phyloP scores from a whole-genome alignment of 1,140 invertebrate species.

The Aphaenogaster rudis region DNA sequence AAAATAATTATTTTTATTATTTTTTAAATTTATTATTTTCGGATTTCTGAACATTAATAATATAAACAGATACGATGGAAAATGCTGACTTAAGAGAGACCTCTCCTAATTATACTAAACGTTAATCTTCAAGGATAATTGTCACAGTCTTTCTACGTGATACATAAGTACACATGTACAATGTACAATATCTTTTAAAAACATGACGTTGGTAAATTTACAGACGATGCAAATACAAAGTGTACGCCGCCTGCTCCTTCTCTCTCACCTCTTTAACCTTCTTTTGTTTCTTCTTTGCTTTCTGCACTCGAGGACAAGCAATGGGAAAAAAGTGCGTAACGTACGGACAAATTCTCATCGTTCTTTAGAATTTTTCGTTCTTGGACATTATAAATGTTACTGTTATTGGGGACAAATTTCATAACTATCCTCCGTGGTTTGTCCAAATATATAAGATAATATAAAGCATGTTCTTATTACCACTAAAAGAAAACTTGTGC shows the following conservation, averaged over 20 bases:
- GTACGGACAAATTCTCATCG: not conserved
- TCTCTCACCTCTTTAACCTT: constrained; percentile 11
- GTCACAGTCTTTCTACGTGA: constrained; percentile 32
- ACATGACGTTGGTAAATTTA: constrained; percentile 64
- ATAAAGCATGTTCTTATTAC: too few relatives aligned
- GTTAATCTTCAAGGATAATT: constrained; percentile 53
- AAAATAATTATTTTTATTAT: not conserved
- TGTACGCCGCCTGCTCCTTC: not conserved
- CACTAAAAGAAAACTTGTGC: too few relatives aligned
- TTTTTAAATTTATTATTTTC: not conserved
- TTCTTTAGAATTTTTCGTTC: not conserved
- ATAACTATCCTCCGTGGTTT: too few relatives aligned
- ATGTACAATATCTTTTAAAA: constrained; percentile 9
- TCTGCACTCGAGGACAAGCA: not conserved
- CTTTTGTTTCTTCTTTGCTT: not conserved
- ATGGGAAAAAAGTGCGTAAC: too few relatives aligned
- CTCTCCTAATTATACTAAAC: not conserved
- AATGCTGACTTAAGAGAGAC: not conserved
- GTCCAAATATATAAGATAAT: too few relatives aligned
- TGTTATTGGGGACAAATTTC: too few relatives aligned
- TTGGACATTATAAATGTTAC: too few relatives aligned
- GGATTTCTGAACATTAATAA: not conserved
- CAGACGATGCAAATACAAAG: constrained; percentile 60
- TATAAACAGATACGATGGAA: not conserved
- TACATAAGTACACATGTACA: not conserved